Base-by-base conservation (phyloP, 2,797 vertebrate genomes). In the Sebastes reedi region DNA sequence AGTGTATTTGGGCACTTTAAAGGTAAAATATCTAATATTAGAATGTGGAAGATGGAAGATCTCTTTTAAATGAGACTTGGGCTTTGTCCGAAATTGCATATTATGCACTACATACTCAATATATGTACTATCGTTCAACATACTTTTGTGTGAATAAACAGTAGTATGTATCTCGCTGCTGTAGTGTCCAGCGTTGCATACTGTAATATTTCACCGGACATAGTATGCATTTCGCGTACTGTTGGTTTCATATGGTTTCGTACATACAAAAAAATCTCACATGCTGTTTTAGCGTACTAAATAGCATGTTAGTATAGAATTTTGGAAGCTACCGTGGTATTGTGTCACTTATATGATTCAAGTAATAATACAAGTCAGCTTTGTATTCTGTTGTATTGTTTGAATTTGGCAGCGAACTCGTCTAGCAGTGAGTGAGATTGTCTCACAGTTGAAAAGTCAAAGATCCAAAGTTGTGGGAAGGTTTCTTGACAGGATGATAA, bases 241-340 rank as follows among this genome's bases (percentile, higher is more conserved):
- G 39, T 42, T 42, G 6, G 39, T 42, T 42, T 42, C 39, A 42
- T 42, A 42, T 12, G 39, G 39, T 42, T 42, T 42, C 6, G 39
- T 11, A 42, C 39, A 16, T 42, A 16, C 14, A 0, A 42, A 42
- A 42, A 42, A 14, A 42, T 42, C 39, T 42, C 14, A 42, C 39
- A 42, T 42, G 14, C 14, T 42, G 39, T 42, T 42, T 42, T 42
- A 42, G 39, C 14, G 14, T 42, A 14, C 39, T 42, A 14, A 42
- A 42, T 42, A 16, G 13, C 36, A 39, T 39, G 36, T 42, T 6
- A 42, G 3, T 42, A 6, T 42, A 16, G 39, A 42, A 16, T 42
- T 42, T 42, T 0, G 39, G 39, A 42, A 5, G 39, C 39, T 0
- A 14, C 39, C 39, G 0, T 68, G 16, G 3, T 6, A 20, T 62